A percentile compares a stretch with the other conserved stretches of the same genome.
Conservation (phyloP, 1,140 invertebrate genomes). For the Pogonomyrmex barbatus region DNA sequence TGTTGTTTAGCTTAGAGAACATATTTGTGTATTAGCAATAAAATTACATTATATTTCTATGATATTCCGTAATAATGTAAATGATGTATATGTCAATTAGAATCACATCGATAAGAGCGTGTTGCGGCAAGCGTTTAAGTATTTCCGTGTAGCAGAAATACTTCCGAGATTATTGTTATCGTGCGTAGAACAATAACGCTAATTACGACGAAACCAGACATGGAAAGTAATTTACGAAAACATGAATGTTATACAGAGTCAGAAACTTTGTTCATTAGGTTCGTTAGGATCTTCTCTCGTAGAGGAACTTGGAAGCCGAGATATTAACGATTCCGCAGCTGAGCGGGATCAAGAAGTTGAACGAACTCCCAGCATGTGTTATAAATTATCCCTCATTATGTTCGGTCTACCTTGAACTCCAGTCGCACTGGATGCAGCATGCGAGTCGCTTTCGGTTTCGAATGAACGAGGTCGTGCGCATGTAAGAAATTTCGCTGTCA, state of each 20-base stretch:
- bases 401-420: constrained; percentile 55
- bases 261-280: constrained; percentile 49
- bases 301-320: background rate
- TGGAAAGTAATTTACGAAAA: constrained; percentile 52
- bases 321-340: constrained; percentile 37
- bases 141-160: background rate
- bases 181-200: background rate
- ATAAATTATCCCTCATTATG: constrained; percentile 60
- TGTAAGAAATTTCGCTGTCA: constrained; percentile 50
- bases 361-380: constrained; percentile 47
- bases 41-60: background rate
- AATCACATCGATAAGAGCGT: background rate
- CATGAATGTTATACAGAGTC: constrained; percentile 13
- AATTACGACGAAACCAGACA: constrained; percentile 25
- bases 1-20: background rate
- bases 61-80: background rate
- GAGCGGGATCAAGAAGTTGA: constrained; percentile 54
- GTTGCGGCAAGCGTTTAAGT: background rate
- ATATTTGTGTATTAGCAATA: background rate
- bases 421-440: constrained; percentile 6
- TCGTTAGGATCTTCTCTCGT: constrained; percentile 22
- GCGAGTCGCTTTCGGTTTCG: constrained; percentile 44
- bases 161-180: background rate
- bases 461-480: constrained; percentile 39
- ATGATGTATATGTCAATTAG: too few relatives aligned